These are phyloP conservation scores for Diadumene lineata DNA, from an alignment of 92 coral and sea anemone species.

Conservation along the genomic window DNA sequence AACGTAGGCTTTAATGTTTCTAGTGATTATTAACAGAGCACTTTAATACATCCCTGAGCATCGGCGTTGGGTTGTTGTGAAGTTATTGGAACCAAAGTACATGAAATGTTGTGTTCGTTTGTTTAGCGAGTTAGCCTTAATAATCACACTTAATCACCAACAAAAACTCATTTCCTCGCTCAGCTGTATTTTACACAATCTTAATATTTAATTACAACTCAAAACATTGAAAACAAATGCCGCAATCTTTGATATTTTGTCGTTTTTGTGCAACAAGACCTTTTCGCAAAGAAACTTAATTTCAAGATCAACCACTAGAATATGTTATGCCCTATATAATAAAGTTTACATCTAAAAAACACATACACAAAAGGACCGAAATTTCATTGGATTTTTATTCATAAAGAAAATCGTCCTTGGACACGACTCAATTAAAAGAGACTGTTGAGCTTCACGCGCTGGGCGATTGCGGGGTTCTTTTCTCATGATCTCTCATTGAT, in stretches of 20 bases:
- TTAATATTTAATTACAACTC: constrained; percentile 1
- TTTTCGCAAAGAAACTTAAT: too few species aligned
- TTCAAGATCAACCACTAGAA: too few species aligned
- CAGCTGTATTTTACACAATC: not conserved
- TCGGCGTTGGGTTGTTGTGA: not conserved
- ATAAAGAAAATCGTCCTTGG: too few species aligned
- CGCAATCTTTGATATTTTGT: not conserved
- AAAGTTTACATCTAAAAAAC: too few species aligned
- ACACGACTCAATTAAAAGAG: too few species aligned
- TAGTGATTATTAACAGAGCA: not conserved
- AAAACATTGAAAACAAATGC: not conserved
- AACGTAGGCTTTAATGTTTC: not conserved
- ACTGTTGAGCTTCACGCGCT: too few species aligned
- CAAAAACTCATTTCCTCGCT: not conserved
- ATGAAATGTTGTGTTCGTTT: not conserved
- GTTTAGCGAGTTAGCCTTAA: not conserved
- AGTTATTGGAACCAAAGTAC: not conserved
- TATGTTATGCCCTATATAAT: too few species aligned
- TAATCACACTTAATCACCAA: not conserved
- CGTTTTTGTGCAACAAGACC: too few species aligned
- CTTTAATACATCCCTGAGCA: not conserved
- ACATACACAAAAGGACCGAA: too few species aligned
- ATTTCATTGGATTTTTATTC: too few species aligned
- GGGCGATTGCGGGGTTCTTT: too few species aligned
- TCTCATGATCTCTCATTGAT: too few species aligned